Conservation (phyloP, 2,888 invertebrate genomes). For the Griposia aprilina region DNA sequence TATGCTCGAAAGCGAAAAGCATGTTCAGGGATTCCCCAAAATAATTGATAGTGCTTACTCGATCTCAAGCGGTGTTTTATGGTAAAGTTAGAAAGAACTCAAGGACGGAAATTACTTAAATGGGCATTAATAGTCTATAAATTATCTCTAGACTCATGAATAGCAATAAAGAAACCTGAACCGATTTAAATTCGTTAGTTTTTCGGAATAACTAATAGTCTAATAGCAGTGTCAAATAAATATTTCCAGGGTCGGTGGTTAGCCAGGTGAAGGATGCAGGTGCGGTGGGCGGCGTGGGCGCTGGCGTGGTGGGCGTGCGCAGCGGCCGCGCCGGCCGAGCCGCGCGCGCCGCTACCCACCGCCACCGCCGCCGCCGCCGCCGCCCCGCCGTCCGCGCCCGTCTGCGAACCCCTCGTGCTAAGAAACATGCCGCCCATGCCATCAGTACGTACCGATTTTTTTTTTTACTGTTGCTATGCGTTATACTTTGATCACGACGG, state of each 20-base stretch:
- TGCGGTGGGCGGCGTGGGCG: slow-evolving; percentile 82
- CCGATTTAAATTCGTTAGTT: no score
- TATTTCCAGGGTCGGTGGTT: slow-evolving; percentile 65
- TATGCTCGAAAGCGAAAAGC: no score
- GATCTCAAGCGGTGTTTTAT: no score
- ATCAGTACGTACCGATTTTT: slow-evolving; percentile 68
- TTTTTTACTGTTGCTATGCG: neutral
- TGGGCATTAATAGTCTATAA: no score
- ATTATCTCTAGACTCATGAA: no score
- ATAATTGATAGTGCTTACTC: no score
- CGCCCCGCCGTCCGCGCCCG: slow-evolving; percentile 57
- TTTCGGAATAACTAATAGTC: neutral
- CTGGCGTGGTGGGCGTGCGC: slow-evolving; percentile 87
- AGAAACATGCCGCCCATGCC: slow-evolving; percentile 81
- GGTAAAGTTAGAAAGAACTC: no score
- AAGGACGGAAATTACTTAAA: no score
- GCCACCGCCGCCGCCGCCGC: slow-evolving; percentile 67
- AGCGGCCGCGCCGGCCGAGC: slow-evolving; percentile 82
- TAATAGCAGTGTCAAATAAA: neutral
- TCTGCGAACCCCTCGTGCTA: slow-evolving; percentile 80
- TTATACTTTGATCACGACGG: no score
- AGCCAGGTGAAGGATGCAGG: slow-evolving; percentile 79
- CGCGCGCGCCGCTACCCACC: slow-evolving; percentile 72
- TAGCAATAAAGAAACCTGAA: no score
- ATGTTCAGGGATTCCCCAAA: no score